Evolutionary conservation across 2,888 invertebrate species (phyloP).

Genomic region (Acrobasis repandana): DNA sequence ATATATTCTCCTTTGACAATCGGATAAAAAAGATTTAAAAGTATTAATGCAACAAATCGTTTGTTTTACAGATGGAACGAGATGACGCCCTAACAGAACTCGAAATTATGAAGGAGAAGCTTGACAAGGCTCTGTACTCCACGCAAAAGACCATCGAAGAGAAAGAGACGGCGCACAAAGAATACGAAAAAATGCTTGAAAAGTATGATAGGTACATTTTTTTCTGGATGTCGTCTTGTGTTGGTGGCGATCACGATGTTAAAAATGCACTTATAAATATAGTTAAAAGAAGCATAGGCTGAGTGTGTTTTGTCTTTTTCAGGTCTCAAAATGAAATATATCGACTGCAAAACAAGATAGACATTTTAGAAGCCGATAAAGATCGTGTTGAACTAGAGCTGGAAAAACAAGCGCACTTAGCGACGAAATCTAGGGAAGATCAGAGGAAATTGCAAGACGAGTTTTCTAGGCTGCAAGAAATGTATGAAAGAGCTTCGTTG

Average conservation of each 20-base stretch:
- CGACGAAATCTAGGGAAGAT: constrained; percentile 92
- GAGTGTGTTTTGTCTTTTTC: constrained; percentile 31
- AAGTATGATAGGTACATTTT: constrained; percentile 91
- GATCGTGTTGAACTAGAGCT: constrained; percentile 92
- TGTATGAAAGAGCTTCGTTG: constrained; percentile 93
- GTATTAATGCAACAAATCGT: constrained; percentile 4
- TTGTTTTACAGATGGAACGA: constrained; percentile 88
- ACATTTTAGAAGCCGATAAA: constrained; percentile 93
- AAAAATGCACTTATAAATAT: constrained; percentile 31
- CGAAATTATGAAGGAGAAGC: constrained; percentile 93
- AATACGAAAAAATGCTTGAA: constrained; percentile 95
- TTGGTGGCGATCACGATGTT: constrained; percentile 53
- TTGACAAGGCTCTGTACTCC: constrained; percentile 92
- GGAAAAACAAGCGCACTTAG: constrained; percentile 91
- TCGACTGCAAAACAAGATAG: constrained; percentile 93
- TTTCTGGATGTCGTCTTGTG: constrained; percentile 69
- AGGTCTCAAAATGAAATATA: constrained; percentile 95
- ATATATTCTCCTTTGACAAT: no score
- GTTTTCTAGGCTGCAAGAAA: constrained; percentile 91
- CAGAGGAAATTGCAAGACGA: constrained; percentile 94
- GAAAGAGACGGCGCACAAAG: constrained; percentile 93
- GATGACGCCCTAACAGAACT: constrained; percentile 93
- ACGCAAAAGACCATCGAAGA: constrained; percentile 94
- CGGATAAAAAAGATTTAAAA: not conserved
- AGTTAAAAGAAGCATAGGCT: constrained; percentile 24